Evolutionary conservation across 2,797 vertebrate genomes (phyloP), one percentile per base, ranked within the genome.

Genomic region (Potorous gilbertii): DNA sequence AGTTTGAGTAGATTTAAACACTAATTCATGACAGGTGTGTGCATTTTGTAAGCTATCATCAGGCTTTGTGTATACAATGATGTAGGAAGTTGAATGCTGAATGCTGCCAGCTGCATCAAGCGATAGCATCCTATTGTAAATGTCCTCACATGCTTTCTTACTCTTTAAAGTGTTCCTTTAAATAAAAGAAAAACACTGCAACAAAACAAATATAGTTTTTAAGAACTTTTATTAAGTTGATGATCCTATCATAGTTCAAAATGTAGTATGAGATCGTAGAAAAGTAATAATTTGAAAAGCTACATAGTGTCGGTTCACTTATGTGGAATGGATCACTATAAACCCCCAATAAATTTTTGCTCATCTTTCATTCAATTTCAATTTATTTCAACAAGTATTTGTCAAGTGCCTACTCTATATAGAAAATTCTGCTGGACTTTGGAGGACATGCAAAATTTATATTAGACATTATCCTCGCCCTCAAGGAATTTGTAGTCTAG

Each of bases 11-110:
- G 29, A 9, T n/a, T 52, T 8, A 87, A 55, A 66, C 14, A 16
- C 52, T 90, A 90, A 90, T 54, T 31, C 90, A 55, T 90, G 3
- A 93, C 95, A 96, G 95, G 46, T 95, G 57, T 95, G 96, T 31
- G 91, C 29, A 4, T 91, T 27, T 55, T 74, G 9, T 46, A 57
- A 90, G 55, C 14, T 27, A 50, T 28, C 55, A 4, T 55, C n/a
- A 66, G 1, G 4, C 56, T 92, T 24, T 93, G 91, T 89, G 87
- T 21, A 34, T 57, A 9, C 52, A 40, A 90, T 40, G 1, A 0
- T 1, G 40, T 4, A 0, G 10, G 59, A 46, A 5, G 93, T 0
- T 3, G 87, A 21, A 16, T 14, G 0, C 31, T 34, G 56, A 56
- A 55, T 91, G 54, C 21, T 56, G 13, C 89, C 96, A n/a, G 91